Conservation (phyloP, 2,797 vertebrate species). For the Sus cebifrons region DNA sequence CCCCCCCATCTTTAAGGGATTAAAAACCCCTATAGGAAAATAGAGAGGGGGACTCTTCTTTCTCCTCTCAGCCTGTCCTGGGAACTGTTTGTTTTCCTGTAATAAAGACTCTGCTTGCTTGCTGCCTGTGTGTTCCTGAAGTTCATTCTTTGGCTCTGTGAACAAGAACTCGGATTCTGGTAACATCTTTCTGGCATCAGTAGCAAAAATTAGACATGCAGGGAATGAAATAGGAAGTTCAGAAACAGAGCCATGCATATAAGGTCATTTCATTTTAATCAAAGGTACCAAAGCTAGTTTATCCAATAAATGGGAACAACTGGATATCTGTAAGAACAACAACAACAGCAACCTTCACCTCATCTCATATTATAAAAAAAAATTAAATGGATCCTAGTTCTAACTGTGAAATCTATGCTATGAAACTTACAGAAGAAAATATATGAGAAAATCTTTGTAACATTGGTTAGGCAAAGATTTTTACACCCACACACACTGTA, state of each 20-base stretch:
- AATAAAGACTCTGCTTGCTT: too few species aligned
- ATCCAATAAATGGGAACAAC: neutral
- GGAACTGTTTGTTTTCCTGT: too few species aligned
- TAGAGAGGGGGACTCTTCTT: too few species aligned
- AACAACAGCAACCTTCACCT: neutral
- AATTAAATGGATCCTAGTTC: neutral
- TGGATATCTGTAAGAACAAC: neutral
- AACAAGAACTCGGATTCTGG: too few species aligned
- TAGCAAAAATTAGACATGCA: neutral
- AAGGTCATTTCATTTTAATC: neutral
- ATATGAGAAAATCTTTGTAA: neutral
- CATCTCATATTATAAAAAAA: neutral
- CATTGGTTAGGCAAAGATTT: neutral
- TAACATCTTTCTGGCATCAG: too few species aligned
- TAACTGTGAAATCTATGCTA: constrained; percentile 19
- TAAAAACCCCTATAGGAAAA: too few species aligned
- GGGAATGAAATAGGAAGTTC: neutral
- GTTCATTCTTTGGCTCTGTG: too few species aligned
- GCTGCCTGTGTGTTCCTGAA: too few species aligned
- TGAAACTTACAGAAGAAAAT: constrained; percentile 15
- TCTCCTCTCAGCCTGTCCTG: too few species aligned
- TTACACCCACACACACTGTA: neutral
- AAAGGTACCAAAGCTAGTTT: neutral
- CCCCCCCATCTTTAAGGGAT: too few species aligned
- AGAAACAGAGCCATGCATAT: neutral